These are phyloP conservation scores for Micropoecilia bifurca DNA, from an alignment of 2,797 vertebrate genomes.

Conservation along the genomic window DNA sequence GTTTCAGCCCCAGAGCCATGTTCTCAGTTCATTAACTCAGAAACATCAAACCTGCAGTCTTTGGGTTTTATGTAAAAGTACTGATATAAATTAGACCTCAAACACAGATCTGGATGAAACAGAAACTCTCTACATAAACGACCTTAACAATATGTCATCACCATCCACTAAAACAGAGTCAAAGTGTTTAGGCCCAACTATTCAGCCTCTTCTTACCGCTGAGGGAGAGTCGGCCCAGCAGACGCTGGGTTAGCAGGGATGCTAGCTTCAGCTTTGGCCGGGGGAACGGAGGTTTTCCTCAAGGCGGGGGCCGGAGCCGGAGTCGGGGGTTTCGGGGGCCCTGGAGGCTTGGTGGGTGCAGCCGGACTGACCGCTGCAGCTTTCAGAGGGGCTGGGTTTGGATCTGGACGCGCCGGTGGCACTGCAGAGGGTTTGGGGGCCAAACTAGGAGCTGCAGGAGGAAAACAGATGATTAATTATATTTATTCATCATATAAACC, in stretches of 20 bases:
- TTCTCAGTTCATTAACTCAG: not conserved
- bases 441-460: slow-evolving; percentile 55
- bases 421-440: slow-evolving; percentile 35
- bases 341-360: slow-evolving; percentile 26
- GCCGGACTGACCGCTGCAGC: slow-evolving; percentile 16
- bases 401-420: slow-evolving; percentile 11
- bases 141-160: too few species aligned
- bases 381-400: slow-evolving; percentile 19
- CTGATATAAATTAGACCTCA: not conserved
- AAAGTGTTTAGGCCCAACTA: not conserved
- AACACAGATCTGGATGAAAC: not conserved
- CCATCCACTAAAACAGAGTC: not conserved
- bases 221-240: slow-evolving; percentile 59
- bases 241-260: slow-evolving; percentile 1
- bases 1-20: too few species aligned
- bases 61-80: not conserved
- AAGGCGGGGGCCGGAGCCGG: slow-evolving; percentile 17
- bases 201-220: slow-evolving; percentile 54
- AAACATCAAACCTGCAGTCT: not conserved
- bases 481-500: not conserved
- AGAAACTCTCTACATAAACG: not conserved
- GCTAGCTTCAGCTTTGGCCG: slow-evolving; percentile 31
- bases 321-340: slow-evolving; percentile 8
- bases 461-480: not conserved
- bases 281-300: slow-evolving; percentile 50